A percentile compares a stretch with the other conserved stretches of the same genome.
phyloP scores from a whole-genome alignment of 2,113 vertebrate genomes.

The Nettapus auritus region DNA sequence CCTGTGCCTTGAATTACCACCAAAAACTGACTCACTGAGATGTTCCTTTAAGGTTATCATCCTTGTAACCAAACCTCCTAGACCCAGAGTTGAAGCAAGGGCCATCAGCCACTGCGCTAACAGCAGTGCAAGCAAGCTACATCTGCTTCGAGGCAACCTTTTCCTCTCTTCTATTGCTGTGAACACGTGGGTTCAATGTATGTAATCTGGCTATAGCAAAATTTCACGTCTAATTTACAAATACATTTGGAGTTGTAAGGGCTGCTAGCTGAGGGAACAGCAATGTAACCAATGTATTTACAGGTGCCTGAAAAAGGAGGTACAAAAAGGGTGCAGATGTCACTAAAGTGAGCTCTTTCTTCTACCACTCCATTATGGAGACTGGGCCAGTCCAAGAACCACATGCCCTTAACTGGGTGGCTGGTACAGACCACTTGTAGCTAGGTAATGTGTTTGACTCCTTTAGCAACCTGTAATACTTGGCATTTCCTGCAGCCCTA shows the following conservation, averaged over 20 bases:
- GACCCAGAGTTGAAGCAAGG: neutral
- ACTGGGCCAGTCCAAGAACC: too few species aligned
- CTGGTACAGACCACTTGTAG: too few species aligned
- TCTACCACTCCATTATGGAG: too few species aligned
- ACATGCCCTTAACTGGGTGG: too few species aligned
- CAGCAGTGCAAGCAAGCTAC: neutral
- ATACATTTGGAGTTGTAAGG: neutral
- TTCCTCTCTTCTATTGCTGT: neutral
- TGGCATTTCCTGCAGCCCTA: too few species aligned
- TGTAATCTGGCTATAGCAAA: too few species aligned
- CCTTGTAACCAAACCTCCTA: neutral
- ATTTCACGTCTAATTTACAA: neutral
- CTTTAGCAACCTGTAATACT: too few species aligned
- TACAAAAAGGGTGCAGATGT: too few species aligned
- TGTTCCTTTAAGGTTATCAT: neutral
- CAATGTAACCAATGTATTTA: too few species aligned
- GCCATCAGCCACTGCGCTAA: neutral
- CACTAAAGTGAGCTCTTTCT: too few species aligned
- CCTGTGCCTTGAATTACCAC: neutral
- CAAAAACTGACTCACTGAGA: neutral
- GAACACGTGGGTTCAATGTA: neutral
- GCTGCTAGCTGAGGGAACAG: neutral
- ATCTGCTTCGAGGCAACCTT: neutral
- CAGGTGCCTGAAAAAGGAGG: too few species aligned
- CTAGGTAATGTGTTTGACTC: too few species aligned